These are phyloP conservation scores for Phaenicophaeus curvirostris DNA, from an alignment of 2,797 vertebrate species.

Conservation along the genomic window DNA sequence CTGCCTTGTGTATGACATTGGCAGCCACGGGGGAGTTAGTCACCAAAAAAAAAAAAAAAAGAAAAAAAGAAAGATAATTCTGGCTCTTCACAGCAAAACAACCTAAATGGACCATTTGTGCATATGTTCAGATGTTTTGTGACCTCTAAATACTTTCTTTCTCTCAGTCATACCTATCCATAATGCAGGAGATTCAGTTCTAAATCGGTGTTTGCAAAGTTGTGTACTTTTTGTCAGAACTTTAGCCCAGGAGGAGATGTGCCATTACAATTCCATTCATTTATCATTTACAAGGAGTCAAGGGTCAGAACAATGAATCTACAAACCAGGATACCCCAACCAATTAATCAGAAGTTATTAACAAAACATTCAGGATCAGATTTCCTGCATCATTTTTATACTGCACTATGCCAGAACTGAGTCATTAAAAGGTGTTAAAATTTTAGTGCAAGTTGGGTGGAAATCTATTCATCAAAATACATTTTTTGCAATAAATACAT, in stretches of 20 bases:
- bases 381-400: background rate
- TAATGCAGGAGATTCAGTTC: background rate
- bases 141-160: background rate
- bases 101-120: background rate
- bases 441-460: background rate
- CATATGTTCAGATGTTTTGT: background rate
- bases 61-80: background rate
- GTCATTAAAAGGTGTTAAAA: rapidly evolving
- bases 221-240: background rate
- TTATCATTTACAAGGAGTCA: background rate
- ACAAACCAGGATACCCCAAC: background rate
- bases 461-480: background rate
- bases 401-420: background rate
- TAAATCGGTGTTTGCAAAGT: background rate
- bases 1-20: background rate
- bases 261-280: background rate
- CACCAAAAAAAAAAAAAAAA: too few relatives aligned
- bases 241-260: background rate
- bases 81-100: background rate
- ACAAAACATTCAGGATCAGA: background rate
- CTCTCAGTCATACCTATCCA: background rate
- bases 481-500: background rate
- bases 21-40: background rate
- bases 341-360: background rate
- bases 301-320: background rate